Evolutionary conservation across 1,140 invertebrate genomes (phyloP), one percentile per base, ranked within the genome.

Genomic region (Phocides pigmalion): DNA sequence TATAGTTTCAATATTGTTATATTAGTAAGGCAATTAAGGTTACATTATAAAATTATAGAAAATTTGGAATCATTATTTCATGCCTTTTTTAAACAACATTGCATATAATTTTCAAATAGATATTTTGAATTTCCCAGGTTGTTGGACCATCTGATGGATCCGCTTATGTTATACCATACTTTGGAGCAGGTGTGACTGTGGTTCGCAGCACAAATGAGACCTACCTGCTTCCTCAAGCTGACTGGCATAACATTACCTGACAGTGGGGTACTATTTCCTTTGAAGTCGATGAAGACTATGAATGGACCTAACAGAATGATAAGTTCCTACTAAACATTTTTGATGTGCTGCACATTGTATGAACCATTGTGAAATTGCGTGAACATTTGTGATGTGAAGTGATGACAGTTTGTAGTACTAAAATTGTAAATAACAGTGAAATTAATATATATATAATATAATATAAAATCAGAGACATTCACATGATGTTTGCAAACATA

Each of bases 71-170:
- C n/a, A n/a, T n/a, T n/a, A n/a, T n/a, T n/a, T n/a, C n/a, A n/a
- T n/a, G n/a, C n/a, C n/a, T n/a, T n/a, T n/a, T n/a, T n/a, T n/a
- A n/a, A n/a, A n/a, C n/a, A n/a, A n/a, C n/a, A n/a, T n/a, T n/a
- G n/a, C n/a, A n/a, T n/a, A n/a, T n/a, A n/a, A n/a, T n/a, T n/a
- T n/a, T n/a, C n/a, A n/a, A n/a, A 28, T 28, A 6, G 9, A 8
- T 28, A 8, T 28, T 4, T 20, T 58, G 5, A 0, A 6, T 12
- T 66, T 74, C 72, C 11, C 95, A 98, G 94, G 95, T 96, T 56
- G 95, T 99, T 28, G 96, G 96, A 8, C 98, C 98, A 44, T 96
- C 98, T 6, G 98, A 99, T 94, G 98, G 98, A 28, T 99, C 98
- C n/a, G 94, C 96, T 73, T 99, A 98, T 92, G 94, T 98, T 0